These are phyloP conservation scores for Mus spicilegus DNA, from an alignment of 2,113 vertebrate genomes.

Conservation along the genomic window DNA sequence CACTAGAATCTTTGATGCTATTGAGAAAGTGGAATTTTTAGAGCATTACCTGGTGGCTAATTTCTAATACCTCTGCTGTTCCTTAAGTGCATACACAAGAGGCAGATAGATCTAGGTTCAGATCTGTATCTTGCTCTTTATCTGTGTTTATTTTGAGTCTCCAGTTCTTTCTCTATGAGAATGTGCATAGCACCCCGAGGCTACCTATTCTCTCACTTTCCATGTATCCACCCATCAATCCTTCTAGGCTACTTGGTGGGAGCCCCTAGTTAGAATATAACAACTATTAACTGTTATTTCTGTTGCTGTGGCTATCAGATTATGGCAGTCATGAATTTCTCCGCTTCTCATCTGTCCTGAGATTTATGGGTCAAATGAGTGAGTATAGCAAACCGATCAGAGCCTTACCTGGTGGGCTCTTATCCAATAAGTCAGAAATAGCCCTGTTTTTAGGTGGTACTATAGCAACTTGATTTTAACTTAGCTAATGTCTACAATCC, in stretches of 20 bases:
- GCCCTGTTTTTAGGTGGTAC: neutral
- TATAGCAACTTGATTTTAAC: conserved; percentile 59
- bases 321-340: neutral
- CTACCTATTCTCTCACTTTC: neutral
- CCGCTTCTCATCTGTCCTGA: neutral
- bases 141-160: neutral
- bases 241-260: neutral
- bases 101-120: neutral
- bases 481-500: conserved; percentile 77
- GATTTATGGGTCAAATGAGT: neutral
- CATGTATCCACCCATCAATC: neutral
- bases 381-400: neutral
- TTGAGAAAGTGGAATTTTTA: neutral
- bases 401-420: neutral
- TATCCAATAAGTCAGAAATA: neutral
- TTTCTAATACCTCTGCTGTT: neutral
- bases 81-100: neutral
- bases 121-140: neutral
- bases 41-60: neutral
- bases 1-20: neutral
- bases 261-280: neutral
- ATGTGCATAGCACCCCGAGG: neutral
- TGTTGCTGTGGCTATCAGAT: neutral
- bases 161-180: neutral
- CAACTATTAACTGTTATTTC: neutral